phyloP scores from a whole-genome alignment of 1,140 invertebrate species.

The Aphaenogaster ashmeadi region DNA sequence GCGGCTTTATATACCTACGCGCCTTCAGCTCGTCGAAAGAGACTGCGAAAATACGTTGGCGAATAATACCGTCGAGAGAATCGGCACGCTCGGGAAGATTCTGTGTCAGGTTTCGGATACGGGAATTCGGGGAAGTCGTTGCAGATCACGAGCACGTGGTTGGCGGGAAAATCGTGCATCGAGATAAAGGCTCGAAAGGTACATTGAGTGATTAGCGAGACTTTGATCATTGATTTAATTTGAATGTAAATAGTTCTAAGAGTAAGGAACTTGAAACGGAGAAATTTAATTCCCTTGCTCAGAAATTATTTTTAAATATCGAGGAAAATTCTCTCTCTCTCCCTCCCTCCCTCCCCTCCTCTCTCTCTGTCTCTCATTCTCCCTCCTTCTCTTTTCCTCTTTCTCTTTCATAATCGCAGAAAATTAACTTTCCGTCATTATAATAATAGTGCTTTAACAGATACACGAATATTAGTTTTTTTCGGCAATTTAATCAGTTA shows the following conservation, averaged over 20 bases:
- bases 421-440: not conserved
- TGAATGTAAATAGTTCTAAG: slow-evolving; percentile 10
- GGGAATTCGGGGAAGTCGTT: slow-evolving; percentile 19
- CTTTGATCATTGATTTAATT: slow-evolving; percentile 10
- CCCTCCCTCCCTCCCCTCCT: not conserved
- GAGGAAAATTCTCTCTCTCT: not conserved
- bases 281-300: not conserved
- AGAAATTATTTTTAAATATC: slow-evolving; percentile 23
- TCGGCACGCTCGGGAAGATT: slow-evolving; percentile 33
- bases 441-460: not conserved
- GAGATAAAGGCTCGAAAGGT: not conserved
- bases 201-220: not conserved
- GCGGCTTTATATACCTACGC: slow-evolving; percentile 55
- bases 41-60: slow-evolving; percentile 65
- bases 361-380: not conserved
- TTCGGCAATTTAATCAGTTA: not conserved
- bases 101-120: slow-evolving; percentile 31
- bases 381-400: not conserved
- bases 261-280: not conserved
- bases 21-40: slow-evolving; percentile 61
- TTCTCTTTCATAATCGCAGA: not conserved
- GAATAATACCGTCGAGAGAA: slow-evolving; percentile 41
- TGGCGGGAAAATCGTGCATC: not conserved
- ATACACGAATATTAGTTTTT: not conserved
- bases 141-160: slow-evolving; percentile 8